Conservation (phyloP, 2,797 vertebrate genomes). For the Oryzias dopingdopingensis region DNA sequence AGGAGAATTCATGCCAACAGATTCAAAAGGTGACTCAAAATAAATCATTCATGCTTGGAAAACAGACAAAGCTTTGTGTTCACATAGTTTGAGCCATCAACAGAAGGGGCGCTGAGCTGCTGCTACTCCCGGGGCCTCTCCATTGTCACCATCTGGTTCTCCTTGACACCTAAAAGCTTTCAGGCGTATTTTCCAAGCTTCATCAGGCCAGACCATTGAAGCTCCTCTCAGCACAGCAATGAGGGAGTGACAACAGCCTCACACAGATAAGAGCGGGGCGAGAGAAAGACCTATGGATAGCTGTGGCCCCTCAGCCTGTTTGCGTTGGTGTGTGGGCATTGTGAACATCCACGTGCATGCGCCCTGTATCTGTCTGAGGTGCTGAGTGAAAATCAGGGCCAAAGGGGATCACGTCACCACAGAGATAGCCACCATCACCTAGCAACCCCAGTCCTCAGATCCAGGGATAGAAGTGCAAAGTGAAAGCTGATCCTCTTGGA, state of each 20-base stretch:
- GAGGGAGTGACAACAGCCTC: constrained; percentile 76
- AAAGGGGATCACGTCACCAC: constrained; percentile 72
- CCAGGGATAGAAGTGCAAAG: constrained; percentile 59
- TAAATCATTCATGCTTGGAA: constrained; percentile 18
- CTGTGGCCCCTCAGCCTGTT: constrained; percentile 18
- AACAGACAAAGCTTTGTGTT: constrained; percentile 37
- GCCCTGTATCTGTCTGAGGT: constrained; percentile 50
- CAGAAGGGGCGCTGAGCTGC: constrained; percentile 36
- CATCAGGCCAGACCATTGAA: constrained; percentile 56
- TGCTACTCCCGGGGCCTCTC: constrained; percentile 40
- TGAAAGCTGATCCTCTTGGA: constrained; percentile 67
- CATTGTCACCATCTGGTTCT: constrained; percentile 67
- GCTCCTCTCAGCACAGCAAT: constrained; percentile 69
- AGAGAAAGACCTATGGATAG: constrained; percentile 57
- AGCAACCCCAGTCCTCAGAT: constrained; percentile 72
- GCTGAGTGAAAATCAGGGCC: constrained; percentile 75
- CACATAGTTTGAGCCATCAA: constrained; percentile 29
- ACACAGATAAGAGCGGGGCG: constrained; percentile 65
- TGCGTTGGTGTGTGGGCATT: constrained; percentile 14
- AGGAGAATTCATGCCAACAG: neutral
- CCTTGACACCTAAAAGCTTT: constrained; percentile 58
- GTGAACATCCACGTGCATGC: constrained; percentile 22
- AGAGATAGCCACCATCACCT: constrained; percentile 71
- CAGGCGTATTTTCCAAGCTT: constrained; percentile 51
- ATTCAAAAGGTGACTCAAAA: constrained; percentile 6